These are phyloP conservation scores for Bombus ignitus DNA, from an alignment of 1,140 invertebrate genomes.

Conservation along the genomic window DNA sequence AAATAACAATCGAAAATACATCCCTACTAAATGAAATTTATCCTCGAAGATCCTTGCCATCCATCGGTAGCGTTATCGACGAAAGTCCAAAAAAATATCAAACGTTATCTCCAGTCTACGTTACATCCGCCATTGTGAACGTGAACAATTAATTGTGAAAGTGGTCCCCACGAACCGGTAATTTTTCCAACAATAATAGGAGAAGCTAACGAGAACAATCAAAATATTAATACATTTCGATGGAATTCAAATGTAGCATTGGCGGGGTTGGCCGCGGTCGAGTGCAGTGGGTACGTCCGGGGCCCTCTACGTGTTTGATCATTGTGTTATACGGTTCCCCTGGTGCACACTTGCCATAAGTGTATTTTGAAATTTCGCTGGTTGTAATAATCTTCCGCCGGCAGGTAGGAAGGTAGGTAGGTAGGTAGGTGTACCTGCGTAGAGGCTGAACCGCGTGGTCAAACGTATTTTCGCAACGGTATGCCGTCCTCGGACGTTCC, in stretches of 20 bases:
- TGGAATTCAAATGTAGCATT: conserved; percentile 51
- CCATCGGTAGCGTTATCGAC: too few relatives aligned
- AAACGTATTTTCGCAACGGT: conserved; percentile 66
- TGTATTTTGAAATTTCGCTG: conserved; percentile 80
- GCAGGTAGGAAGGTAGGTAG: conserved; percentile 60
- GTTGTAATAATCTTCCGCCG: conserved; percentile 77
- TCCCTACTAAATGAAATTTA: too few relatives aligned
- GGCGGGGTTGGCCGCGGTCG: conserved; percentile 52
- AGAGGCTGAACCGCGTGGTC: conserved; percentile 37
- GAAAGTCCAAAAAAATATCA: too few relatives aligned
- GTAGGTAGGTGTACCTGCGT: conserved; percentile 49
- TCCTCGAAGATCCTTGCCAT: not conserved
- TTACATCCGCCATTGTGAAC: accelerated
- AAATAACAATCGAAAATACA: too few relatives aligned
- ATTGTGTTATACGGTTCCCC: conserved; percentile 79
- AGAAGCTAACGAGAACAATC: conserved; percentile 39
- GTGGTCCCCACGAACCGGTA: not conserved
- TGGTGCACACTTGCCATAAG: conserved; percentile 76
- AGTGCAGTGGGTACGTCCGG: conserved; percentile 50
- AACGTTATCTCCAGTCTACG: too few relatives aligned
- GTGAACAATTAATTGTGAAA: not conserved
- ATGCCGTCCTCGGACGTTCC: conserved; percentile 41
- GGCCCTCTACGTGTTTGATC: conserved; percentile 73
- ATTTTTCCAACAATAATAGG: not conserved
- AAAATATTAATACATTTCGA: conserved; percentile 64